Evolutionary conservation across 2,888 invertebrate genomes (phyloP), one percentile per base, ranked within the genome.

Genomic region (Drosophila mulleri): DNA sequence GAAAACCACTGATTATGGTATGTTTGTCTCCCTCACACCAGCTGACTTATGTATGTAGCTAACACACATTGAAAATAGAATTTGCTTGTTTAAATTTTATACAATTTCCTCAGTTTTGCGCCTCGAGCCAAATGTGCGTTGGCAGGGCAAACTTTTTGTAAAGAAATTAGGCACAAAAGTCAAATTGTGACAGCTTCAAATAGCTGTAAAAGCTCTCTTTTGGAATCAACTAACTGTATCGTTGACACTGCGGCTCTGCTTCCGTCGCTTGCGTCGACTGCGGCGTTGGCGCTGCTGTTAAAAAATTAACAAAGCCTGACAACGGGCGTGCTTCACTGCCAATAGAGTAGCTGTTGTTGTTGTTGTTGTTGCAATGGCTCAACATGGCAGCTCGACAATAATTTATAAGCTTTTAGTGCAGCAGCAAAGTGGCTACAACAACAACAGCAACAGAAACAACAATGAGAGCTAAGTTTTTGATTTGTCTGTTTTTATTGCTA

Each of bases 391-490:
- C 70, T 83, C 77, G 62, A 80, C 72, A 84, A 89, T 85, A 80
- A 85, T 89, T 85, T 89, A 89, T 85, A 78, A 85, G 88, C 85
- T 89, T 82, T 85, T 82, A 89, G 85, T 87, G 89, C 78, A 84
- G 61, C 35, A 58, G 60, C 67, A 69, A 63, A 84, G 79, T 72
- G 67, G 75, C 80, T 84, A 74, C 73, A 69, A 63, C 9, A 48
- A 29, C 32, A 48, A 44, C 44, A 44, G 70, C 69, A 68, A 57
- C 9, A 39, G 11, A 16, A 39, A 39, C 14, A 14, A 39, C 37
- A 62, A 44, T 58, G 60, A 16, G 2, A 64, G 57, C 29, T 39
- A 88, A 82, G 79, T 78, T 75, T 74, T 73, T 79, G 83, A 88
- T 88, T 88, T 82, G 69, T 75, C 72, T 72, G 65, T 41, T 65